These are phyloP conservation scores for Upupa epops DNA, from an alignment of 2,113 vertebrate genomes.

Conservation along the genomic window DNA sequence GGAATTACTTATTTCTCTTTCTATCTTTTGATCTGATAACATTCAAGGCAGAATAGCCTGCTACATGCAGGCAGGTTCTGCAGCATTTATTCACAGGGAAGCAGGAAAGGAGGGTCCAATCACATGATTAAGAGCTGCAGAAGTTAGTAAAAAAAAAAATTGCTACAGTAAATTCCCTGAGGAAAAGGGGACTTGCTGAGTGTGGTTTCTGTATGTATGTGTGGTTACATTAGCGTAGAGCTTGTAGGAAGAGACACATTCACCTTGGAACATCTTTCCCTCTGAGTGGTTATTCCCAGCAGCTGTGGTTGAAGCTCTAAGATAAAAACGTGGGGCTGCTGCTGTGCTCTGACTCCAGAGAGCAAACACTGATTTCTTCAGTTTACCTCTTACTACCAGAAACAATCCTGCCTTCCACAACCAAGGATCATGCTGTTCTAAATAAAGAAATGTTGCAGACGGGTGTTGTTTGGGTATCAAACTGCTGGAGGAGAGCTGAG, in stretches of 20 bases:
- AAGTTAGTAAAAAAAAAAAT: not conserved
- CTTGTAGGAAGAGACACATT: not conserved
- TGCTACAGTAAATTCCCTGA: not conserved
- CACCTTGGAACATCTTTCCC: not conserved
- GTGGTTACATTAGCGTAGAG: not conserved
- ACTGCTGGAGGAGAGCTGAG: not conserved
- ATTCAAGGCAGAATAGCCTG: not conserved
- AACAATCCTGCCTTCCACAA: not conserved
- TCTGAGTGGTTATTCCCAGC: not conserved
- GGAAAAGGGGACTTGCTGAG: not conserved
- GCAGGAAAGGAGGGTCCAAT: not conserved
- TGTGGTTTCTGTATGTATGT: not conserved
- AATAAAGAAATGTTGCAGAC: not conserved
- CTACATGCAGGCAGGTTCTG: not conserved
- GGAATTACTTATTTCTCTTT: not conserved
- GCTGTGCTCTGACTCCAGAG: not conserved
- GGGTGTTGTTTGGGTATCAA: conserved; percentile 22
- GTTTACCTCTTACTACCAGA: not conserved
- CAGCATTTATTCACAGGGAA: not conserved
- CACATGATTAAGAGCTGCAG: not conserved
- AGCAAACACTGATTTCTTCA: not conserved
- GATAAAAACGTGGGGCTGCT: not conserved
- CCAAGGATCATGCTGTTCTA: not conserved
- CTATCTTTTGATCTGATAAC: not conserved
- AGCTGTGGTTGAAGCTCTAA: not conserved